Evolutionary conservation across 92 coral and sea anemone genomes (phyloP), one percentile per base, ranked within the genome.

Genomic region (Metridium senile): DNA sequence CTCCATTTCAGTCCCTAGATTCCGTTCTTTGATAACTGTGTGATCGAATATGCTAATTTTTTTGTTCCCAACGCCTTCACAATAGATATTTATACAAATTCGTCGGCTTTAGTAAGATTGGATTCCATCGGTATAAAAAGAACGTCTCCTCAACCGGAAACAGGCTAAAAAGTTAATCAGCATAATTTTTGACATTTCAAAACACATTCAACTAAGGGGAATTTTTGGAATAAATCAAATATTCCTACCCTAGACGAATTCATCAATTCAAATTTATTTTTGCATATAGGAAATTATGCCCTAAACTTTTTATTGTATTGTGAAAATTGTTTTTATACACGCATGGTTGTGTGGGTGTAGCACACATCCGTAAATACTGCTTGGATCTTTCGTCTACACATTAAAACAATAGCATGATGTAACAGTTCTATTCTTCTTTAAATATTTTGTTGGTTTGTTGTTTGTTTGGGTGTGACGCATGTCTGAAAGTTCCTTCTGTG

Each of bases 21-120:
- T 73, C 52, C 68, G 22, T 35, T 73, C 76, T 73, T 73, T 73
- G 78, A 73, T 33, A 73, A 73, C 78, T 73, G 30, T 73, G 53
- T 57, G 52, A 73, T 62, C 30, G 51, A 31, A 34, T n/a, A 58
- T 32, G 68, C 49, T 58, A 58, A 58, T 73, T 57, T 28, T n/a
- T 33, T 33, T 45, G 20, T 31, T 35, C 33, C 6, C 33, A 68
- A 62, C 78, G 68, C 61, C 68, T 30, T 30, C 29, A 57, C 68
- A 58, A 35, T 73, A 13, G 78, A 73, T 57, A 73, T 73, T 58
- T 58, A 73, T 73, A 18, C 57, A 23, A 58, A 57, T 66, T n/a
- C 28, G 78, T 58, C 64, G 76, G 28, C 63, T 22, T 20, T 56
- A 46, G 51, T 0, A 52, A 35, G 65, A 54, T 71, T 73, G 78